Evolutionary conservation across 2,888 invertebrate species (phyloP), one percentile per base, ranked within the genome.

Genomic region (Pristionchus fissidentatus): DNA sequence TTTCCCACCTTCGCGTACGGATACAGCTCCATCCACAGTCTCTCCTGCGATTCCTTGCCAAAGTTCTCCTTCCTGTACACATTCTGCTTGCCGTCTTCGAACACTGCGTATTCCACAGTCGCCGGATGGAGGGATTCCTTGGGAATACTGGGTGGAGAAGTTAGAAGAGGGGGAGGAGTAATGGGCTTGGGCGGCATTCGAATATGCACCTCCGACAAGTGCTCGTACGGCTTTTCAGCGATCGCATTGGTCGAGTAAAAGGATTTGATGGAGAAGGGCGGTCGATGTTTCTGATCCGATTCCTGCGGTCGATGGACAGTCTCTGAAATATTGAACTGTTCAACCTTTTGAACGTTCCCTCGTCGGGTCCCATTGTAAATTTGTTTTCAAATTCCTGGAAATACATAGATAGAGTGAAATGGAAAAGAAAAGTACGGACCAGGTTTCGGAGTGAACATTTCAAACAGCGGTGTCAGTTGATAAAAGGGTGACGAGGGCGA

Each of bases 21-120:
- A 26, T 70, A 70, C n/a, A 70, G n/a, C 1, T 70, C 41, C 70
- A 70, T 70, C 70, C 70, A 70, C 70, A 70, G 43, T 26, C 70
- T 41, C 41, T 70, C 70, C 26, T 70, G 70, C 13, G 70, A 70
- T 26, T 70, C 70, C n/a, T 41, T 41, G 22, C 70, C 75, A 8
- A 46, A 49, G n/a, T 75, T 22, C 32, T 75, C 75, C 0, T 46
- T 75, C 7, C n/a, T 41, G 75, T 75, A 75, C 4, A 73, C 73
- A 41, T 26, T 15, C 8, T 75, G 46, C 19, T 19, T 15, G 29
- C 32, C 26, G 0, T 38, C 66, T 1, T 70, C n/a, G 41, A 43
- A 70, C n/a, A 70, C 70, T 10, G 70, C 41, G 26, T 70, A 70
- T 19, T 70, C n/a, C 3, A 70, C 70, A 0, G 70, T 70, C 0